Evolutionary conservation across 1,140 invertebrate genomes (phyloP).

Genomic region (Octopus sinensis): DNA sequence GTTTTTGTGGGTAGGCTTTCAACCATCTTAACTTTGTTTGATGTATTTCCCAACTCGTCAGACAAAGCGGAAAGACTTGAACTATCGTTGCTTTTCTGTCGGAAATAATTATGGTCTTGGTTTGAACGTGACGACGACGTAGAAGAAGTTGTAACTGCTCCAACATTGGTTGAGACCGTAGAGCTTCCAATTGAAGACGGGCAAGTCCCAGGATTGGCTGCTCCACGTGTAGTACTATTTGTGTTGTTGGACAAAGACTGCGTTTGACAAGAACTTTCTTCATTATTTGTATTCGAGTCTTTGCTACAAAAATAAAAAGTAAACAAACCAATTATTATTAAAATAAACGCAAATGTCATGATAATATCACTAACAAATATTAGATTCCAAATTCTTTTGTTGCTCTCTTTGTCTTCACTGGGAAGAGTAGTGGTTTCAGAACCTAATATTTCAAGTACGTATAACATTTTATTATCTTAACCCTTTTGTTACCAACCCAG

Average conservation of each 20-base stretch:
- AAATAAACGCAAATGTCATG: too few relatives aligned
- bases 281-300: neutral
- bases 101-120: constrained; percentile 53
- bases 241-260: too few relatives aligned
- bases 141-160: neutral
- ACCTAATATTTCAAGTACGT: too few relatives aligned
- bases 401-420: too few relatives aligned
- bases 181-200: neutral
- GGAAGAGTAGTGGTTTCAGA: too few relatives aligned
- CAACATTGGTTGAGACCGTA: neutral
- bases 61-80: neutral
- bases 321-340: neutral
- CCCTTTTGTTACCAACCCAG: too few relatives aligned
- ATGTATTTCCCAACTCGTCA: constrained; percentile 28
- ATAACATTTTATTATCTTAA: too few relatives aligned
- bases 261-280: neutral
- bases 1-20: neutral
- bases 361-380: too few relatives aligned
- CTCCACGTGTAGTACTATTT: too few relatives aligned
- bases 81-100: constrained; percentile 31
- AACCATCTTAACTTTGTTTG: neutral
- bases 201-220: too few relatives aligned
- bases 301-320: neutral
- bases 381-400: too few relatives aligned
- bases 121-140: neutral